A percentile compares a stretch with the other conserved stretches of the same genome.
Evolutionary conservation across 2,888 invertebrate genomes (phyloP).

Genomic region (Busseola fusca): DNA sequence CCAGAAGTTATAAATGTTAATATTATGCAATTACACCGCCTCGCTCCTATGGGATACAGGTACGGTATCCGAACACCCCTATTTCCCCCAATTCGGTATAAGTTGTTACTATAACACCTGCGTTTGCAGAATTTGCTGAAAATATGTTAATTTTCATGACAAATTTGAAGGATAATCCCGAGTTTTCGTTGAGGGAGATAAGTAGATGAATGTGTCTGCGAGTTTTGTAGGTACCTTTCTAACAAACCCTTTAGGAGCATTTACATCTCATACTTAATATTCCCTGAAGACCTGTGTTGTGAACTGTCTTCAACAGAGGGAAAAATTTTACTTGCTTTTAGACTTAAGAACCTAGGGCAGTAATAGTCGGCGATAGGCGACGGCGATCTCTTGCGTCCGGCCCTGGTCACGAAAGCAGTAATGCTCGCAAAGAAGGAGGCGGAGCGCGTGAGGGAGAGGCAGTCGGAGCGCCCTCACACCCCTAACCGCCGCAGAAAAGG

Average conservation of each 20-base stretch:
- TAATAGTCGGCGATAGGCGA: too few relatives aligned
- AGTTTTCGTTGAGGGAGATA: constrained; percentile 41
- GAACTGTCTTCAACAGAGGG: neutral
- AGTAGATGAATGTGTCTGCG: constrained; percentile 31
- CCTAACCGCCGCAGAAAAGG: too few relatives aligned
- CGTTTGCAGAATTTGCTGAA: constrained; percentile 53
- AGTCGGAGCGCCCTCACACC: too few relatives aligned
- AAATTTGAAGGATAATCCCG: constrained; percentile 56
- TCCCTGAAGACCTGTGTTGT: neutral
- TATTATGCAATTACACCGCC: constrained; percentile 68
- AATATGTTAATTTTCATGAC: constrained; percentile 63
- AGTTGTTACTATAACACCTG: constrained; percentile 62
- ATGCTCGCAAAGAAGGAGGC: too few relatives aligned
- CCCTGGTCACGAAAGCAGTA: too few relatives aligned
- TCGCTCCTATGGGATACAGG: constrained; percentile 62
- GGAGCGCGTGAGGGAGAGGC: too few relatives aligned
- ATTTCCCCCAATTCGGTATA: constrained; percentile 60
- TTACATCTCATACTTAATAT: neutral
- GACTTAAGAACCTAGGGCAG: neutral
- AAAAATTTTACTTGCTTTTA: neutral
- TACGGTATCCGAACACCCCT: constrained; percentile 52
- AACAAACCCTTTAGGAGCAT: neutral
- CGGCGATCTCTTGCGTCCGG: too few relatives aligned
- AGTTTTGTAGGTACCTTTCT: neutral
- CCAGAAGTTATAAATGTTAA: constrained; percentile 68